A percentile compares a stretch with the other conserved stretches of the same genome.
phyloP scores from a whole-genome alignment of 1,140 invertebrate species.

The Vollenhovia emeryi region DNA sequence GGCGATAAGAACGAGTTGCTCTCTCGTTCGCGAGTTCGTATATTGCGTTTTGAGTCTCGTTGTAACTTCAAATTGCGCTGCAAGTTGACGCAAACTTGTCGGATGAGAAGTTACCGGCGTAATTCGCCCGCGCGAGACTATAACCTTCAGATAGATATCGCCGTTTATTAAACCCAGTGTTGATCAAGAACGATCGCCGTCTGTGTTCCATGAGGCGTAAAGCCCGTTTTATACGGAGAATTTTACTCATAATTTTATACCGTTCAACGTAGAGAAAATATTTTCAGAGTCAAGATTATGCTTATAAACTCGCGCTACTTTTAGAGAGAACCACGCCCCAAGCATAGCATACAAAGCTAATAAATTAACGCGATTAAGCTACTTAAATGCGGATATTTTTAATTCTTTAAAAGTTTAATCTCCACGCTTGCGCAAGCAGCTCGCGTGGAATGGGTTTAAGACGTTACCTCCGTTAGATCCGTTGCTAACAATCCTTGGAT shows the following conservation, averaged over 20 bases:
- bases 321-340: background rate
- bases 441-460: constrained; percentile 9
- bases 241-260: background rate
- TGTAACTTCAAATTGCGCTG: constrained; percentile 43
- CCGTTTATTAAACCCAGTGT: constrained; percentile 35
- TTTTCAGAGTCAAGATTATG: background rate
- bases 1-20: constrained; percentile 20
- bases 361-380: constrained; percentile 1
- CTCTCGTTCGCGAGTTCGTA: background rate
- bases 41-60: constrained; percentile 39
- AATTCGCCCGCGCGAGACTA: constrained; percentile 28
- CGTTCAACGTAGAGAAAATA: background rate
- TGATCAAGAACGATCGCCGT: constrained; percentile 29
- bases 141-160: constrained; percentile 36
- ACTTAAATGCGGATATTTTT: background rate
- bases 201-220: background rate
- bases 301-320: background rate
- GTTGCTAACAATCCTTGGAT: constrained; percentile 42
- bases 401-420: background rate
- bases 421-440: background rate
- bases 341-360: background rate
- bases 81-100: constrained; percentile 25
- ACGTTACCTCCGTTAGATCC: constrained; percentile 28
- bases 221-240: constrained; percentile 1
- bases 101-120: constrained; percentile 45